phyloP scores from a whole-genome alignment of 2,797 vertebrate genomes.

The Parotocinclus haroldoi region DNA sequence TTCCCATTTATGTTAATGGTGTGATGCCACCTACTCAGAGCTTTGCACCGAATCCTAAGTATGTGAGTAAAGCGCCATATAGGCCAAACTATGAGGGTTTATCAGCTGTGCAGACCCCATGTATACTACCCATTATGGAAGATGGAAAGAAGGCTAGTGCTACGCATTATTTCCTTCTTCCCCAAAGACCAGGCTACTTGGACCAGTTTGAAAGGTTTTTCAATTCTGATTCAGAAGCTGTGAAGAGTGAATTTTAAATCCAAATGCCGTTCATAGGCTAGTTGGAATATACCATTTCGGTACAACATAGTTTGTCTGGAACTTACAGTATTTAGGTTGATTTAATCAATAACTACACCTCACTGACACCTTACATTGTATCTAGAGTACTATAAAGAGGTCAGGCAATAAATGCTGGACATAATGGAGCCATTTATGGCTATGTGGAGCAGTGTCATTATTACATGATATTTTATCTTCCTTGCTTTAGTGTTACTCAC shows the following conservation, averaged over 20 bases:
- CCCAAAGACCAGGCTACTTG: conserved; percentile 76
- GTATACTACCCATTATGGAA: conserved; percentile 94
- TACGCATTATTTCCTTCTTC: conserved; percentile 95
- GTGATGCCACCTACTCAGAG: conserved; percentile 98
- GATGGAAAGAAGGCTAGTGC: conserved; percentile 89
- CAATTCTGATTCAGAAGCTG: conserved; percentile 68
- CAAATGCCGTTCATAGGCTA: conserved; percentile 59
- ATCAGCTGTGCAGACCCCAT: conserved; percentile 61
- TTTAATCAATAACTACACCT: conserved; percentile 8
- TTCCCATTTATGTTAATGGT: conserved; percentile 92
- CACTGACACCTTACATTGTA: conserved; percentile 20
- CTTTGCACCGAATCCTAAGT: conserved; percentile 95
- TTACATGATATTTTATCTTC: conserved; percentile 20
- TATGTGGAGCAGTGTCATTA: conserved; percentile 6
- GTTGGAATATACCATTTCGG: conserved; percentile 61
- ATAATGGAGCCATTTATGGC: conserved; percentile 8
- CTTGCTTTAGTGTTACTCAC: conserved; percentile 16
- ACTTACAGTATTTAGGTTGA: conserved; percentile 40
- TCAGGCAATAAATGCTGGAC: conserved; percentile 45
- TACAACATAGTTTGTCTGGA: conserved; percentile 20
- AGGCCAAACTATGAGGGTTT: conserved; percentile 82
- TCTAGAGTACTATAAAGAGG: conserved; percentile 20
- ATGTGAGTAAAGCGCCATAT: conserved; percentile 87
- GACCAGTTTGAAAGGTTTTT: conserved; percentile 82
- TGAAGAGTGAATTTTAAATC: conserved; percentile 39